Percentiles rank a stretch among this genome's conserved stretches.
Conservation (phyloP, 2,797 vertebrate species). For the Dromococcyx pavoninus region DNA sequence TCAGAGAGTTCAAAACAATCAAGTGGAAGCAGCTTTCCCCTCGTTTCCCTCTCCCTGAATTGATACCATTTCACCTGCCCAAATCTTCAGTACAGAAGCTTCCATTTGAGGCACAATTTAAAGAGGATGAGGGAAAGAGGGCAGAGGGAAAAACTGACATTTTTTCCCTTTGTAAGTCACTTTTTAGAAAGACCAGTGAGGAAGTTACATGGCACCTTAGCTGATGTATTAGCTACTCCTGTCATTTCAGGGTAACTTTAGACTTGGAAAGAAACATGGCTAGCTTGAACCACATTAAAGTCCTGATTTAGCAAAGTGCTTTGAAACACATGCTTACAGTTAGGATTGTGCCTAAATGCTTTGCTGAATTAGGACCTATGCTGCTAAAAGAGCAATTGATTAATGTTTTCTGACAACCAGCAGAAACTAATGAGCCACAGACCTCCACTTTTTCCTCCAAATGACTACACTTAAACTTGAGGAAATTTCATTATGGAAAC, state of each 20-base stretch:
- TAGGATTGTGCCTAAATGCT: constrained; percentile 50
- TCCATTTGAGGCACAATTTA: background rate
- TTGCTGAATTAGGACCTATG: constrained; percentile 44
- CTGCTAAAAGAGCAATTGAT: constrained; percentile 57
- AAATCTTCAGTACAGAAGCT: background rate
- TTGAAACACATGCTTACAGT: constrained; percentile 49
- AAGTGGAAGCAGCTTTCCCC: background rate
- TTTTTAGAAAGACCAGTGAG: background rate
- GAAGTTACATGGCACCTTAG: background rate
- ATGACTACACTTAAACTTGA: constrained; percentile 19
- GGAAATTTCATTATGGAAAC: constrained; percentile 69
- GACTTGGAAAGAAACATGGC: background rate
- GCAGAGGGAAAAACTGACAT: background rate
- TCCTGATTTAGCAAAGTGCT: constrained; percentile 34
- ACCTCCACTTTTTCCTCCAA: constrained; percentile 29
- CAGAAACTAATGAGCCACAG: constrained; percentile 67
- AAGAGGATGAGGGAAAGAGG: background rate
- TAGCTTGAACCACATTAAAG: constrained; percentile 23
- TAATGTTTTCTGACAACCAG: constrained; percentile 68
- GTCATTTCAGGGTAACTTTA: background rate
- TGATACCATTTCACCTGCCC: background rate
- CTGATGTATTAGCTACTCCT: background rate
- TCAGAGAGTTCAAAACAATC: background rate
- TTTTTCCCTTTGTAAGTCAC: background rate
- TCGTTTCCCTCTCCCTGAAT: background rate